Evolutionary conservation across 1,140 invertebrate species (phyloP).

Genomic region (Druon quercuslanigerum): DNA sequence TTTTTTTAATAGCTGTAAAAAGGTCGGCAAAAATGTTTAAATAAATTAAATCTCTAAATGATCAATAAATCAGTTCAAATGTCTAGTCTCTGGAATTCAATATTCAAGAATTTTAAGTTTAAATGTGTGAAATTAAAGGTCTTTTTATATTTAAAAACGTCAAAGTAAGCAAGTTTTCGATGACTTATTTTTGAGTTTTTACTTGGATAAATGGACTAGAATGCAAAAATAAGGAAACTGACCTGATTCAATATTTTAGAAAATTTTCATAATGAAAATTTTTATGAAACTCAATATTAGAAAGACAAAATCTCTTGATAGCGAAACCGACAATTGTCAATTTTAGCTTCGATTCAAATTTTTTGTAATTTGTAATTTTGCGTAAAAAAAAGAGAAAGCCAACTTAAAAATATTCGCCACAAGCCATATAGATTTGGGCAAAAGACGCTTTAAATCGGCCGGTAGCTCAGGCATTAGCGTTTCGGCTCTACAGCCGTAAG

Average conservation of each 20-base stretch:
- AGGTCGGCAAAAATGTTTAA: too few relatives aligned
- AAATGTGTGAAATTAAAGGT: not conserved
- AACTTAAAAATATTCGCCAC: too few relatives aligned
- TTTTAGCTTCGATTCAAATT: not conserved
- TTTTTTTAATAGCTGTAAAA: not conserved
- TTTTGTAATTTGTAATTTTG: too few relatives aligned
- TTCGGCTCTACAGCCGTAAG: too few relatives aligned
- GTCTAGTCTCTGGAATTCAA: too few relatives aligned
- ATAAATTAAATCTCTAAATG: too few relatives aligned
- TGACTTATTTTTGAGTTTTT: not conserved
- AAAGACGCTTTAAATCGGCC: too few relatives aligned
- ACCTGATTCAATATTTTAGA: not conserved
- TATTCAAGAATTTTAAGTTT: too few relatives aligned
- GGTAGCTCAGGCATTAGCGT: too few relatives aligned
- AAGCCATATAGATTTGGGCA: too few relatives aligned
- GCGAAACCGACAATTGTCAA: not conserved
- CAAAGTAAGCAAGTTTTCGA: slow-evolving; percentile 4
- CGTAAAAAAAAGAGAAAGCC: too few relatives aligned
- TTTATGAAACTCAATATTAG: not conserved
- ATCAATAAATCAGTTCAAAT: too few relatives aligned
- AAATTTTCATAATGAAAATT: not conserved
- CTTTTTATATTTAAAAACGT: not conserved
- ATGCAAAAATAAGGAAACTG: not conserved
- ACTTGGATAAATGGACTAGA: slow-evolving; percentile 15
- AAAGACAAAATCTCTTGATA: not conserved